A percentile compares a stretch with the other conserved stretches of the same genome.
Evolutionary conservation across 2,113 vertebrate species (phyloP).

Genomic region (Falco punctatus): DNA sequence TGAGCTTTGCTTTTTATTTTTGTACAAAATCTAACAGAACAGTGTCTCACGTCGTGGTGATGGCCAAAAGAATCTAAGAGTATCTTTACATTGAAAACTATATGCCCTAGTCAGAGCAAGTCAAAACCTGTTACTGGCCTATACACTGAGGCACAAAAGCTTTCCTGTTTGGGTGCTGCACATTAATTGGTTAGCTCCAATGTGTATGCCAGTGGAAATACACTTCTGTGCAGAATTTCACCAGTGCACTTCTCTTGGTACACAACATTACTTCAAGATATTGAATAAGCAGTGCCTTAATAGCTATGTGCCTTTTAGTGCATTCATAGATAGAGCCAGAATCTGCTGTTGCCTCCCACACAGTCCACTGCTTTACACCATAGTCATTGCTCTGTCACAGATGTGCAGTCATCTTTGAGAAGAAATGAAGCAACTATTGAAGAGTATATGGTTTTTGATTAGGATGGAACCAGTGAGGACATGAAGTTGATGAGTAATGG

Average conservation of each 20-base stretch:
- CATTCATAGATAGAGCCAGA: not conserved
- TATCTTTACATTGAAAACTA: not conserved
- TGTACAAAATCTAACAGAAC: not conserved
- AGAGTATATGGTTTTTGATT: not conserved
- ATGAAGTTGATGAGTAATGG: not conserved
- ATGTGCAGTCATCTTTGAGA: not conserved
- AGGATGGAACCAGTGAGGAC: not conserved
- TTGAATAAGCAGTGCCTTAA: not conserved
- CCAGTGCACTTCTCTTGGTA: not conserved
- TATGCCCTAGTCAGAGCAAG: not conserved
- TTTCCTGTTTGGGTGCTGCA: not conserved
- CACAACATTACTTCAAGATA: not conserved
- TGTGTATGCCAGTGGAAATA: not conserved
- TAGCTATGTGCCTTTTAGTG: not conserved
- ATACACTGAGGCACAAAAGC: not conserved
- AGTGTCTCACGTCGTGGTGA: not conserved
- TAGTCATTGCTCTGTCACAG: not conserved
- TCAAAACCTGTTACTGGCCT: not conserved
- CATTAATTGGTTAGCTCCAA: not conserved
- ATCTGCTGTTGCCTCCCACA: not conserved
- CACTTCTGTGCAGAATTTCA: not conserved
- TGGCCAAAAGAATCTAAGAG: not conserved
- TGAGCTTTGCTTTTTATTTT: not conserved
- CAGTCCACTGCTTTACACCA: not conserved
- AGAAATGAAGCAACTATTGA: not conserved